These are phyloP conservation scores for Mercenaria mercenaria DNA, from an alignment of 1,140 invertebrate species.

Conservation along the genomic window DNA sequence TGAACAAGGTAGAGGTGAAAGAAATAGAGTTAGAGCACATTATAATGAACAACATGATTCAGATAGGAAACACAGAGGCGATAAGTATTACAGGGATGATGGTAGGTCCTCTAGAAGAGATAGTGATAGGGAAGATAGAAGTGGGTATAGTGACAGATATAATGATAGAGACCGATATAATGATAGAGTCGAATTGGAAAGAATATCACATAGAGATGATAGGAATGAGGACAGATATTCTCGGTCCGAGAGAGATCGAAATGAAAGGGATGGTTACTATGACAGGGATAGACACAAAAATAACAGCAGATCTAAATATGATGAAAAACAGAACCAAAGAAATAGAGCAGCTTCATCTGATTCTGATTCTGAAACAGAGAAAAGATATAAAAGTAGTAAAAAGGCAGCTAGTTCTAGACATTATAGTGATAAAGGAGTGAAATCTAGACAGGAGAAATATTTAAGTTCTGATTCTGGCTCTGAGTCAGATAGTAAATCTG, in stretches of 20 bases:
- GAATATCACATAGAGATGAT: constrained; percentile 18
- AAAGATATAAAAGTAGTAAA: background rate
- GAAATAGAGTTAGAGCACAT: background rate
- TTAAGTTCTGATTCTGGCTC: background rate
- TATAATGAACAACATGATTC: background rate
- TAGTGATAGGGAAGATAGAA: background rate
- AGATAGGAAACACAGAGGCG: background rate
- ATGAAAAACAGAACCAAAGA: background rate
- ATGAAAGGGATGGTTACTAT: background rate
- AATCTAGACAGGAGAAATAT: background rate
- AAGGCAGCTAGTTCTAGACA: background rate
- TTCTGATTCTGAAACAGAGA: background rate
- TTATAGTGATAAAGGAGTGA: background rate
- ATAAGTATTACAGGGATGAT: background rate
- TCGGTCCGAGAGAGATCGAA: background rate
- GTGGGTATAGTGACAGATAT: no score
- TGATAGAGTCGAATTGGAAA: background rate
- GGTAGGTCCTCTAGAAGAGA: background rate
- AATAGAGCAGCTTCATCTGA: background rate
- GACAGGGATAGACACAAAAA: constrained; percentile 7
- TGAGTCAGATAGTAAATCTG: background rate
- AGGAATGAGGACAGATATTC: constrained; percentile 1
- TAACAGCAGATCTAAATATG: background rate
- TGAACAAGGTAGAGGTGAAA: background rate
- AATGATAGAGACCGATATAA: background rate